Conservation (phyloP, 2,888 invertebrate genomes). For the Monopis laevigella region DNA sequence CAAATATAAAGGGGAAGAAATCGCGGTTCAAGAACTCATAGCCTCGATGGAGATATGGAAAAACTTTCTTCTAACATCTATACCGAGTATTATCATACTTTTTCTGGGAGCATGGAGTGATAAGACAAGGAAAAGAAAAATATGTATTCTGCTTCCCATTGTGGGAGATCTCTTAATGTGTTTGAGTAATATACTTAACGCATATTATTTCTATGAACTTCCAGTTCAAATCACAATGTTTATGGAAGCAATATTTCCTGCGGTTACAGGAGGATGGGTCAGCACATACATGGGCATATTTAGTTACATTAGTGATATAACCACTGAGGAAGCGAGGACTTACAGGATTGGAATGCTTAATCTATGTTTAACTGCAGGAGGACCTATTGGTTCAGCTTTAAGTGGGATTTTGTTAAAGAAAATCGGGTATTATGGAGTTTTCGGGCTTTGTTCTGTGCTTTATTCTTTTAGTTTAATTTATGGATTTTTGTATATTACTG, state of each 20-base stretch:
- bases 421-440: conserved; percentile 63
- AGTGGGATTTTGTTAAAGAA: conserved; percentile 47
- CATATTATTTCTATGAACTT: conserved; percentile 61
- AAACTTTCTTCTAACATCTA: conserved; percentile 57
- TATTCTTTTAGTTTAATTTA: conserved; percentile 50
- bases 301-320: conserved; percentile 69
- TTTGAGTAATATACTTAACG: conserved; percentile 57
- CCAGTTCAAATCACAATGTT: conserved; percentile 62
- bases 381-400: conserved; percentile 46
- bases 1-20: conserved; percentile 69
- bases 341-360: conserved; percentile 67
- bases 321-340: conserved; percentile 64
- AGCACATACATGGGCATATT: conserved; percentile 65
- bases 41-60: conserved; percentile 65
- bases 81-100: conserved; percentile 63
- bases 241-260: conserved; percentile 59
- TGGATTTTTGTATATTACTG: conserved; percentile 46
- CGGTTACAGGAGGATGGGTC: conserved; percentile 65
- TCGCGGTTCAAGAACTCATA: conserved; percentile 65
- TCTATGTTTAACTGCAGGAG: conserved; percentile 47
- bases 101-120: conserved; percentile 72
- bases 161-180: conserved; percentile 59
- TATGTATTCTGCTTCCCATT: conserved; percentile 65
- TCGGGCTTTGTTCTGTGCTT: conserved; percentile 43
- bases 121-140: conserved; percentile 61